Base-by-base conservation (phyloP, 2,888 invertebrate genomes). In the Macropis europaea region DNA sequence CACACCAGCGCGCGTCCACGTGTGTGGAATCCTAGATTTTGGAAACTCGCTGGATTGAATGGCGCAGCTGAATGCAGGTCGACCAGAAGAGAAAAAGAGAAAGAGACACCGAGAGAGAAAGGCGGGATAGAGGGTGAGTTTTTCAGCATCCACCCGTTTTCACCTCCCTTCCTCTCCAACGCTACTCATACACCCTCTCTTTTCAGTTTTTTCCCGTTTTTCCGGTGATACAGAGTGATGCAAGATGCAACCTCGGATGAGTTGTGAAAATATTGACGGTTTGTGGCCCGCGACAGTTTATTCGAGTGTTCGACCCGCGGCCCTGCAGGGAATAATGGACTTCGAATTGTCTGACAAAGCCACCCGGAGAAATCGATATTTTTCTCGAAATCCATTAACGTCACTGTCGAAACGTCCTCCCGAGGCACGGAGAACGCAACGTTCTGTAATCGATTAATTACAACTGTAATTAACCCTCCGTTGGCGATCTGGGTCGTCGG, bases 51-150 rank as follows among this genome's bases (percentile, higher is more conserved):
- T 42, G 77, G 66, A 81, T 82, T 86, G 81, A 86, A 87, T 86
- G 82, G 82, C 83, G 84, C 88, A 87, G 88, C 88, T 88, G 88
- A 88, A 87, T 84, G 82, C 84, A 83, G 81, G 83, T 87, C 86
- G 82, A 73, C 66, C 61, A 61, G 57, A 59, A 66, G 48, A 36
- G 36, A 53, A 67, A 36, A 57, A 54, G 61, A 40, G 70, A 40
- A 22, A 38, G 13, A 42, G 24, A 30, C 32, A 15, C 9, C 13
- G 59, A 34, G 59, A 26, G 62, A 63, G 48, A 17, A 40, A 43
- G 52, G 45, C 26, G n/a, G 38, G 50, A 34, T 56, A 40, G 48
- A 53, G 69, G 56, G 68, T 66, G 47, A 72, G 76, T 81, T 81
- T 82, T 82, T 82, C 76, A 78, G 24, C 74, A 64, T 73, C 56